Conservation (phyloP, 2,113 vertebrate genomes). For the Aspidoscelis tigris region DNA sequence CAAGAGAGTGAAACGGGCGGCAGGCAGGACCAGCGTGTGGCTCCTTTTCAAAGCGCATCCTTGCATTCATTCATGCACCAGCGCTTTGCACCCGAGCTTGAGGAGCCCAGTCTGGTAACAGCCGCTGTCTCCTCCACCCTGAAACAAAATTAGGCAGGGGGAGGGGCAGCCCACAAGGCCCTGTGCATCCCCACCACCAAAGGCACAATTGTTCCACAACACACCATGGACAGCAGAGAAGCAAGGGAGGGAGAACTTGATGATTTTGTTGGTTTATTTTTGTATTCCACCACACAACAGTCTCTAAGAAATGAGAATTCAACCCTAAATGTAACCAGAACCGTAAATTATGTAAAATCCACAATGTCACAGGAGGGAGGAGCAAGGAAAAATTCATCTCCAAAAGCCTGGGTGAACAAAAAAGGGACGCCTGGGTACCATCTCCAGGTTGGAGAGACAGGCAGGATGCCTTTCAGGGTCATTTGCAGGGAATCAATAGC, state of each 20-base stretch:
- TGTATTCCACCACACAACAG: no score
- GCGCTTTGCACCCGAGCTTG: no score
- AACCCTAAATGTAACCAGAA: no score
- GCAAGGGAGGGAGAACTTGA: neutral
- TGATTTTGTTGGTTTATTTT: no score
- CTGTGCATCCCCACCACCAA: neutral
- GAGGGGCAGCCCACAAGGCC: neutral
- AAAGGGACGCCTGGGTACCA: no score
- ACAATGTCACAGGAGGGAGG: neutral
- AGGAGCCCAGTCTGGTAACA: neutral
- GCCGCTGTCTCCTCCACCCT: neutral
- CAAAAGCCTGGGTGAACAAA: neutral
- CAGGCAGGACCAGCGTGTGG: fast-evolving
- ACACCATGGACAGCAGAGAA: no score
- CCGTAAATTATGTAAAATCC: no score
- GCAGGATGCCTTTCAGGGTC: no score
- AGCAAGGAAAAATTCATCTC: neutral
- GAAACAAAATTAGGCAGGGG: neutral
- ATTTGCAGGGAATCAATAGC: no score
- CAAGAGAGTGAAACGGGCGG: neutral
- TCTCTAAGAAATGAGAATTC: no score
- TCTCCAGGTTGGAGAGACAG: no score
- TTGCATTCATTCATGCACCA: neutral
- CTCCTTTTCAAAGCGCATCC: neutral
- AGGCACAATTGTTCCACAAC: no score